Base-by-base conservation (phyloP, 2,797 vertebrate genomes). In the Acipenser ruthenus region DNA sequence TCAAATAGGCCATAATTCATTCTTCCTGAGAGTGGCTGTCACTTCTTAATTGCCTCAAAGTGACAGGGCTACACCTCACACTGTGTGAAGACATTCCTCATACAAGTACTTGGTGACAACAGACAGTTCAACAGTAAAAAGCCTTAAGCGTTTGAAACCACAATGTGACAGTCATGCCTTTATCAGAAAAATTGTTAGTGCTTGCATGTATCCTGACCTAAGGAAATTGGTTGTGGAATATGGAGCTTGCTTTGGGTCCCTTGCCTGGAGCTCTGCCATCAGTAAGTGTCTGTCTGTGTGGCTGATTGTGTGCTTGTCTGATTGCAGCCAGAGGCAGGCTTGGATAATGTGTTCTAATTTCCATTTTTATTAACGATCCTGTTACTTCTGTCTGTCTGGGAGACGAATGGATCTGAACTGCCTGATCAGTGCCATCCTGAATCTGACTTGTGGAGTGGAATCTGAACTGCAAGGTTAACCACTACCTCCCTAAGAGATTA, bases 301-400 rank as follows among this genome's bases (percentile, higher is more conserved):
- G 62, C 72, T 67, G 56, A 65, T 70, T 66, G 47, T 68, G 68
- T 71, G 18, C 64, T n/a, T 48, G 65, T 58, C 7, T 67, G 66
- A 72, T 66, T 53, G 52, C 6, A 66, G 68, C 78, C 79, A 73
- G 63, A 65, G 67, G 62, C 15, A 65, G 68, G 66, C 73, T 49
- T 77, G 71, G 78, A 79, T 75, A 82, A 76, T 78, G 76, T 53
- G 64, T 80, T 83, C 86, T 80, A 72, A 88, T 90, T 89, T 90
- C 86, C 86, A 88, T 90, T 88, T 89, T 87, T 89, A 88, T 90
- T 82, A 89, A 87, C 84, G 87, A 85, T 87, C 82, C 78, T 67
- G 79, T 87, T 86, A 77, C 82, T 78, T 84, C 78, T 84, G 83
- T 37, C 23, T 37, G 23, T 85, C 82, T 80, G 79, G 72, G 78